A percentile compares a stretch with the other conserved stretches of the same genome.
These are phyloP conservation scores for Noctuana brunneofusca DNA, from an alignment of 2,888 invertebrate species.

Conservation along the genomic window DNA sequence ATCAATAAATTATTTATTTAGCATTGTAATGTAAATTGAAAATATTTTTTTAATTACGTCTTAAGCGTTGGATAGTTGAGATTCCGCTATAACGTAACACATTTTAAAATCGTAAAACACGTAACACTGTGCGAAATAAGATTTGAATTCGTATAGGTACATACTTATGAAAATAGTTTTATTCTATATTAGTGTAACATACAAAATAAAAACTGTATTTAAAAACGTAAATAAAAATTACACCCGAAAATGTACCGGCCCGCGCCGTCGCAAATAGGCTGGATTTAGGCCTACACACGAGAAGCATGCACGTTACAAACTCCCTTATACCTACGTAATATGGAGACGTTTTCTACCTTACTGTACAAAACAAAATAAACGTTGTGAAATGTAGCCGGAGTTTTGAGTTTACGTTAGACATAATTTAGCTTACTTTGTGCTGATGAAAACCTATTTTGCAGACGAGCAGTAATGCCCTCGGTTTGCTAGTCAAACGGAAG, in stretches of 20 bases:
- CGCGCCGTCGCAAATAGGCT: background rate
- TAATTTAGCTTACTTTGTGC: background rate
- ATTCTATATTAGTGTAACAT: background rate
- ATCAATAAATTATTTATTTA: too few relatives aligned
- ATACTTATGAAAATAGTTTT: too few relatives aligned
- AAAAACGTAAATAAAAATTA: background rate
- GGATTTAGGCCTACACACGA: slow-evolving; percentile 1
- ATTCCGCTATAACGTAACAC: too few relatives aligned
- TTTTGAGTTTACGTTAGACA: slow-evolving; percentile 19
- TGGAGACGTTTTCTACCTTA: background rate
- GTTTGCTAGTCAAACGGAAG: slow-evolving; percentile 33
- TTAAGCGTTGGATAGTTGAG: too few relatives aligned
- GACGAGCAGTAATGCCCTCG: slow-evolving; percentile 37
- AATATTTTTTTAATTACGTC: too few relatives aligned
- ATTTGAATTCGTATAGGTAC: too few relatives aligned
- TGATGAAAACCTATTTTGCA: slow-evolving; percentile 35
- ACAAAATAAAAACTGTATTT: background rate
- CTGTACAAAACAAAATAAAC: background rate
- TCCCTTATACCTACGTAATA: too few relatives aligned
- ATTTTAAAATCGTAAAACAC: too few relatives aligned
- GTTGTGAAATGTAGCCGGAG: slow-evolving; percentile 2
- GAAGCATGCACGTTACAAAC: background rate
- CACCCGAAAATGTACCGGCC: background rate
- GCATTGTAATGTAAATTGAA: too few relatives aligned
- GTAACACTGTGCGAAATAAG: too few relatives aligned